Conservation (phyloP, 2,797 vertebrate species). For the Triplophysa yarkandensis region DNA sequence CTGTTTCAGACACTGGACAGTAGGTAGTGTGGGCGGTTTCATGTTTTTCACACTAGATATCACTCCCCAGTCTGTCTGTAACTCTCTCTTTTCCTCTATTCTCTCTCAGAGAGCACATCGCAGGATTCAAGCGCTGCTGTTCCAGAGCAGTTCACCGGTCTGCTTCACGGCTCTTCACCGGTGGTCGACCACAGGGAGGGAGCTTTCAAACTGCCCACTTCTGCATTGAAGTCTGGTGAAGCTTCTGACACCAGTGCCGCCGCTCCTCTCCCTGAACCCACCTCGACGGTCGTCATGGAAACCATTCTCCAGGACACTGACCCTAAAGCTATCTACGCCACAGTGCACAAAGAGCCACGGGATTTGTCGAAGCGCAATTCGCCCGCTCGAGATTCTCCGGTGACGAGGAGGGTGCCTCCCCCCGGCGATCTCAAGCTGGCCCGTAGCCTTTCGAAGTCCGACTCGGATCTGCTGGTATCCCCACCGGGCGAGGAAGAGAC, state of each 20-base stretch:
- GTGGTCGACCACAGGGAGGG: constrained; percentile 89
- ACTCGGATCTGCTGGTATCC: constrained; percentile 95
- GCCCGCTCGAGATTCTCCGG: constrained; percentile 58
- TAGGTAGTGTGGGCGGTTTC: constrained; percentile 74
- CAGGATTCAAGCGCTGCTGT: constrained; percentile 68
- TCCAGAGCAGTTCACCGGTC: constrained; percentile 94
- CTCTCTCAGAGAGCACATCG: constrained; percentile 28
- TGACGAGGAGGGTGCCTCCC: constrained; percentile 77
- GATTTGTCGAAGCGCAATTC: constrained; percentile 51
- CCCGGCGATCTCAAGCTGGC: constrained; percentile 94
- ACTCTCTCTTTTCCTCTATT: constrained; percentile 19
- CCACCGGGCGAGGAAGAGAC: constrained; percentile 93
- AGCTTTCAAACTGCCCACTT: constrained; percentile 77
- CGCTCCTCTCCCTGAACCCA: constrained; percentile 39
- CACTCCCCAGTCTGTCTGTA: constrained; percentile 20
- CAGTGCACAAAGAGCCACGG: constrained; percentile 75
- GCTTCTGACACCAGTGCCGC: constrained; percentile 41
- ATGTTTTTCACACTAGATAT: constrained; percentile 63
- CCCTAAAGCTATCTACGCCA: constrained; percentile 83
- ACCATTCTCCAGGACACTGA: constrained; percentile 78
- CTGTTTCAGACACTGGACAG: constrained; percentile 76
- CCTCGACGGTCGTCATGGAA: constrained; percentile 68
- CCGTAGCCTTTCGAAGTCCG: constrained; percentile 97
- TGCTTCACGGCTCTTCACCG: constrained; percentile 95
- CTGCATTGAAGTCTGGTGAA: constrained; percentile 42